These are phyloP conservation scores for Epinephelus awoara DNA, from an alignment of 2,797 vertebrate genomes.

Conservation along the genomic window DNA sequence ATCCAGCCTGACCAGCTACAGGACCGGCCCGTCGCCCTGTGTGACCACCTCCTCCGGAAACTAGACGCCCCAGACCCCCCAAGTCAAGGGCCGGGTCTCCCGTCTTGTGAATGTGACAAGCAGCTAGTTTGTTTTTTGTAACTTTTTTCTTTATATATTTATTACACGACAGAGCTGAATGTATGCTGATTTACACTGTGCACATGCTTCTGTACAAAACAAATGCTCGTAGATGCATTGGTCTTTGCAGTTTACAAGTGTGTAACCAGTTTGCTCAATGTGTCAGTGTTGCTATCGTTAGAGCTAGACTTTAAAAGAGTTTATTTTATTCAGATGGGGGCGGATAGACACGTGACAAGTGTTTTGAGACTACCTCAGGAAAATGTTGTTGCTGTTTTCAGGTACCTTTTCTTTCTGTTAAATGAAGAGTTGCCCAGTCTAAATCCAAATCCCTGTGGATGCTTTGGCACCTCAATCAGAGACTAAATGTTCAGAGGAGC, in stretches of 20 bases:
- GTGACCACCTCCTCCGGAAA: conserved; percentile 83
- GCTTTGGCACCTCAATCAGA: conserved; percentile 76
- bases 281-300: conserved; percentile 94
- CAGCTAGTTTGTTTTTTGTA: conserved; percentile 90
- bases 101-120: conserved; percentile 90
- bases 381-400: conserved; percentile 87
- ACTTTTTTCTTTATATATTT: conserved; percentile 97
- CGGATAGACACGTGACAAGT: conserved; percentile 84
- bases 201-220: conserved; percentile 94
- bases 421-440: conserved; percentile 79
- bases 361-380: conserved; percentile 98
- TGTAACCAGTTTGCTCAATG: conserved; percentile 95
- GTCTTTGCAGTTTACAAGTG: conserved; percentile 95
- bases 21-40: conserved; percentile 78
- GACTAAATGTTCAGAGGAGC: conserved; percentile 72
- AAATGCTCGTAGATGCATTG: conserved; percentile 94
- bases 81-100: conserved; percentile 74
- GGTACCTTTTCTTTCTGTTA: conserved; percentile 84
- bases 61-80: conserved; percentile 64
- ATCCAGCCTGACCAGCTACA: conserved; percentile 90
- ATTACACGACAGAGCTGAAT: conserved; percentile 99
- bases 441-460: conserved; percentile 70
- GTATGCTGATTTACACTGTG: conserved; percentile 99
- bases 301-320: conserved; percentile 91
- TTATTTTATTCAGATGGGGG: conserved; percentile 86